Conservation (phyloP, 1,140 invertebrate genomes). For the Hyphantria cunea region DNA sequence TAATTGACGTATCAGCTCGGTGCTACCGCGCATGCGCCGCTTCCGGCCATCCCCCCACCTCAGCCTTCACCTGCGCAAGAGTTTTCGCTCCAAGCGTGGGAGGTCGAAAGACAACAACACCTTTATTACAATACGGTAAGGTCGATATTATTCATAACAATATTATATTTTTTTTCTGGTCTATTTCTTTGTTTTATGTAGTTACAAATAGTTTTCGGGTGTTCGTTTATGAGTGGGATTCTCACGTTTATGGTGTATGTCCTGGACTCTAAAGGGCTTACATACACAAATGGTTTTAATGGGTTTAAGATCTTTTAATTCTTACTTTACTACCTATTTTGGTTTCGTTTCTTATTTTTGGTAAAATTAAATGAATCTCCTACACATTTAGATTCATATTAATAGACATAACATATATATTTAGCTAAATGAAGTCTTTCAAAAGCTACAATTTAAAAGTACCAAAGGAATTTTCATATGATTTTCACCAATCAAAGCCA, state of each 20-base stretch:
- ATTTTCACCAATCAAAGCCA: no score
- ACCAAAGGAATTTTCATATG: no score
- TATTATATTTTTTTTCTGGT: background rate
- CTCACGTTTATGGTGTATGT: slow-evolving; percentile 23
- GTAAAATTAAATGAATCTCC: no score
- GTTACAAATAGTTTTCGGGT: slow-evolving; percentile 27
- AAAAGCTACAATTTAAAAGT: no score
- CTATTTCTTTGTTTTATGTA: slow-evolving; percentile 22
- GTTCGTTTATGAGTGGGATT: slow-evolving; percentile 26
- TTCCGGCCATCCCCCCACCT: slow-evolving; percentile 49
- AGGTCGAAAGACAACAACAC: slow-evolving; percentile 39
- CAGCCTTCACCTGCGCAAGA: slow-evolving; percentile 4
- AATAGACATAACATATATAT: no score
- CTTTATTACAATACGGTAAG: slow-evolving; percentile 26
- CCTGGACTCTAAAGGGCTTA: slow-evolving; percentile 1
- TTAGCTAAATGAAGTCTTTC: no score
- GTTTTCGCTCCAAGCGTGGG: slow-evolving; percentile 39
- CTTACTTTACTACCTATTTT: no score
- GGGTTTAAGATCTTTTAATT: background rate
- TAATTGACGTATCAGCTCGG: slow-evolving; percentile 62
- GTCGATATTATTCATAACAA: slow-evolving; percentile 4
- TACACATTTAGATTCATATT: no score
- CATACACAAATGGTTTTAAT: slow-evolving; percentile 14
- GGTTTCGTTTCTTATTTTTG: no score
- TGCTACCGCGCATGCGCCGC: slow-evolving; percentile 62